Evolutionary conservation across 2,888 invertebrate species (phyloP), one percentile per base, ranked within the genome.

Genomic region (Eupsilia transversa): DNA sequence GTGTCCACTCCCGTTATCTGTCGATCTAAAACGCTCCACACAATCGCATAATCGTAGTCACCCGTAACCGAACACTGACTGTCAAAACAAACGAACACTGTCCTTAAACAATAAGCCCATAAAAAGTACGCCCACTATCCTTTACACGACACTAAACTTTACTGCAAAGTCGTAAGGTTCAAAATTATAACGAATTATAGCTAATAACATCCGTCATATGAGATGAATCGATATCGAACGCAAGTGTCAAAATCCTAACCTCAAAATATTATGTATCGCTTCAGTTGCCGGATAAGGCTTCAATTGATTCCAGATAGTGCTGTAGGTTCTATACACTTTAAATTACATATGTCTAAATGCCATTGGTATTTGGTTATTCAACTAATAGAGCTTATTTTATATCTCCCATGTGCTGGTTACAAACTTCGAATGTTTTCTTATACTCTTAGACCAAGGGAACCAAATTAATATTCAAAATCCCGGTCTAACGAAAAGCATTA

Each of bases 11-110:
- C 23, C 72, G 82, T 93, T 96, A 96, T 96, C 96, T 92, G 71
- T 82, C 82, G 84, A 96, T 96, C 96, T 95, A 93, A 95, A 95
- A 94, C 91, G 94, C 90, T 93, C 90, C 90, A 93, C 91, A 93
- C 92, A 90, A 95, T 95, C 96, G 92, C 91, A 92, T 93, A 92
- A 95, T 95, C 95, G 93, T 91, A 94, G 95, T 94, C 94, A 93
- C 94, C 91, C 92, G 94, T 93, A 92, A 93, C 94, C 93, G 93
- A 92, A 94, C 92, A 94, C 93, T 90, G 92, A 89, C 95, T 96
- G 95, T 96, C 96, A 96, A 95, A 96, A 96, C 94, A 96, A 93
- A 94, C 93, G 92, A 86, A 90, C 88, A 86, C 89, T 90, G 92
- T 92, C 92, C 90, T 90, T 87, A 87, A 75, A 87, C 86, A 85